A percentile compares a stretch with the other conserved stretches of the same genome.
Evolutionary conservation across 2,797 vertebrate genomes (phyloP).

Genomic region (Alauda arvensis): DNA sequence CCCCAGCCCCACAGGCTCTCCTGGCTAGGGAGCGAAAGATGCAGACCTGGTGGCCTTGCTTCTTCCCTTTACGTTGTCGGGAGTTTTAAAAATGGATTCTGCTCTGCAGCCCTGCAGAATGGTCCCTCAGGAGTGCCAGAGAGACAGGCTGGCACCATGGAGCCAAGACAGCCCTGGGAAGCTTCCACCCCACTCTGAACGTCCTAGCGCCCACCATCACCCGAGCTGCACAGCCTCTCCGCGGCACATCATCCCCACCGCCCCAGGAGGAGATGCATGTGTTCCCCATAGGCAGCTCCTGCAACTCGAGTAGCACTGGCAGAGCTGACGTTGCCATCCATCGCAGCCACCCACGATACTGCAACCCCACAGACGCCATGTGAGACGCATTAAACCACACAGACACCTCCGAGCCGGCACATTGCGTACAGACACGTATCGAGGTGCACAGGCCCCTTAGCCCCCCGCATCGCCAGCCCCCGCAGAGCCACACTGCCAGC

Average conservation of each 20-base stretch:
- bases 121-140: conserved; percentile 68
- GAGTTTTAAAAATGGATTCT: conserved; percentile 69
- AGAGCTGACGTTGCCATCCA: conserved; percentile 62
- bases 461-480: neutral
- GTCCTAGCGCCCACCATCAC: conserved; percentile 67
- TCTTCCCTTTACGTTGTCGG: conserved; percentile 61
- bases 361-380: conserved; percentile 66
- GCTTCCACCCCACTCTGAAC: conserved; percentile 66
- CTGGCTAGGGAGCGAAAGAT: neutral
- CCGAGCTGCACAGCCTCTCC: conserved; percentile 68
- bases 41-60: conserved; percentile 56
- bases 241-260: conserved; percentile 68
- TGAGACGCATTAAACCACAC: conserved; percentile 64
- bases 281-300: conserved; percentile 69
- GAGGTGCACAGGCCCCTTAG: conserved; percentile 56
- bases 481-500: conserved; percentile 13
- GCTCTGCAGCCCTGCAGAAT: conserved; percentile 68
- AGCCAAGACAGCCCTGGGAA: conserved; percentile 67
- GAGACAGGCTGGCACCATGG: conserved; percentile 69
- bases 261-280: conserved; percentile 68
- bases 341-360: conserved; percentile 66
- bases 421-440: conserved; percentile 38
- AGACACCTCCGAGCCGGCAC: conserved; percentile 61
- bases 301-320: conserved; percentile 64
- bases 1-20: conserved; percentile 40